phyloP scores from a whole-genome alignment of 1,140 invertebrate species.

The Muscidifurax raptorellus region DNA sequence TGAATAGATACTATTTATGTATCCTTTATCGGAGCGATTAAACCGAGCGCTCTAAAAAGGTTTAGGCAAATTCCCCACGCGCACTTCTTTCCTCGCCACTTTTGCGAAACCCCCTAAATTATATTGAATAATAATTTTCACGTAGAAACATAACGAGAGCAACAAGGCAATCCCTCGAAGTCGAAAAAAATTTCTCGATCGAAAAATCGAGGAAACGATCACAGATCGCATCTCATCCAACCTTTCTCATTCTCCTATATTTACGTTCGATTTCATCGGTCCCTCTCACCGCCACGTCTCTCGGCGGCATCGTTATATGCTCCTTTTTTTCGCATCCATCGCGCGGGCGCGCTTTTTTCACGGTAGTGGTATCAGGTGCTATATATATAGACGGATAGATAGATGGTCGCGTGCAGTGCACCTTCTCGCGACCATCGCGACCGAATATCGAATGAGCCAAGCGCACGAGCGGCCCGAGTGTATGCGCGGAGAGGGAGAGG shows the following conservation, averaged over 20 bases:
- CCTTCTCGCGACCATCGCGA: neutral
- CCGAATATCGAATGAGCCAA: constrained; percentile 39
- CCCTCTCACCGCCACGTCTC: neutral
- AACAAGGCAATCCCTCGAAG: neutral
- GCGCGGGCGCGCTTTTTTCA: constrained; percentile 1
- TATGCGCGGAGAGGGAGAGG: neutral
- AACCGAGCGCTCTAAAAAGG: too few species aligned
- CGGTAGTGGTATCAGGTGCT: neutral
- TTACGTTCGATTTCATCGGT: constrained; percentile 20
- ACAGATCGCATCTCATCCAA: constrained; percentile 9
- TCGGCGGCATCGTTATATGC: neutral
- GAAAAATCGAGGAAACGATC: neutral
- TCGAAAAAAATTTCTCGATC: neutral
- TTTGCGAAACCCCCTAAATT: too few species aligned
- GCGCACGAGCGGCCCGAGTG: constrained; percentile 6
- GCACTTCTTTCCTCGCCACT: too few species aligned
- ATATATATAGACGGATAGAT: neutral
- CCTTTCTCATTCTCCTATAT: neutral
- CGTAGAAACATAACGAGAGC: too few species aligned
- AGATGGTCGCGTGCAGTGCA: constrained; percentile 35
- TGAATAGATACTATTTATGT: too few species aligned
- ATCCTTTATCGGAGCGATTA: too few species aligned
- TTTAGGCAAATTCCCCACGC: too few species aligned
- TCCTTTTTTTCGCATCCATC: constrained; percentile 29
- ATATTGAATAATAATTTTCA: too few species aligned